Evolutionary conservation across 2,113 vertebrate genomes (phyloP), one percentile per base, ranked within the genome.

Genomic region (Amia ocellicauda): DNA sequence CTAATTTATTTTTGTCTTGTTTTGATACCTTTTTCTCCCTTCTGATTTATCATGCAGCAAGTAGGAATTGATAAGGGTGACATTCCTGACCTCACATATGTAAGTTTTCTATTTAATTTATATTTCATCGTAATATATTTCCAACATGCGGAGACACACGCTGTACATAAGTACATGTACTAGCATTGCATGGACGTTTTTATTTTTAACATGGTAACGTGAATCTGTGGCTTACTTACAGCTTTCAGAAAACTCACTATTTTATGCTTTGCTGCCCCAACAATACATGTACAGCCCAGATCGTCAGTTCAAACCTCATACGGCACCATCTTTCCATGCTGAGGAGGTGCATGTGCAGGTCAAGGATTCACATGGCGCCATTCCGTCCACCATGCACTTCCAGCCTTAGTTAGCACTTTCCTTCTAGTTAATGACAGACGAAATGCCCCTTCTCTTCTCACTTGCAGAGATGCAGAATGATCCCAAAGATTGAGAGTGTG

Each of bases 31-130:
- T 42, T 13, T 73, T 64, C 67, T 85, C 73, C 75, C 62, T 69
- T 78, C 78, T 73, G n/a, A n/a, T n/a, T n/a, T n/a, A n/a, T n/a
- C 65, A 74, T 54, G 24, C 88, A 99, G 97, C 94, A 98, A 95
- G 91, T 99, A 77, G 97, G 97, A 79, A 99, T 99, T 80, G 97
- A 99, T 83, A 99, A 99, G 86, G 97, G 95, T 2, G 97, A 99
- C 78, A 99, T 99, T 69, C 97, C 97, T 29, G 97, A 99, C 79
- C 95, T 98, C 59, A 97, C 97, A 19, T 94, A 98, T 90, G 97
- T 99, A 91, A 85, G 86, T 83, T n/a, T 31, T 24, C 2, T 65
- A 42, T 41, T 43, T 19, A 4, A 55, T 56, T 43, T 11, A 13
- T 17, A 23, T 57, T 31, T 40, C n/a, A 3, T 14, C 20, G 29